A percentile compares a stretch with the other conserved stretches of the same genome.
Evolutionary conservation across 2,888 invertebrate species (phyloP).

Genomic region (Melipona beecheii): DNA sequence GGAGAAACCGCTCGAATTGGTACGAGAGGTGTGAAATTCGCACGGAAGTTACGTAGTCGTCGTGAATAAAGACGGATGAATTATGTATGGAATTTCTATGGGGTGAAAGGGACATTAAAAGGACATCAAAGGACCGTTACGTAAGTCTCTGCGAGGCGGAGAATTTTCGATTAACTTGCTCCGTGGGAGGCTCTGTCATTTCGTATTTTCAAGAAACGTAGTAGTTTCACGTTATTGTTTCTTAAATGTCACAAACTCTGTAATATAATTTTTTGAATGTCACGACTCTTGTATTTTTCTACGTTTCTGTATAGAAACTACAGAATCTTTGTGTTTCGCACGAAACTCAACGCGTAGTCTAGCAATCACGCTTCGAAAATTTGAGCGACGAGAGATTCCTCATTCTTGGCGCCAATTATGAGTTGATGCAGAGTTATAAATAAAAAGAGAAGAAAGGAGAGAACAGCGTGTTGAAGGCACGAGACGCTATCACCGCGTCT

Average conservation of each 20-base stretch:
- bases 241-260: too few relatives aligned
- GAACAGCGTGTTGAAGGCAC: neutral
- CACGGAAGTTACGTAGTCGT: neutral
- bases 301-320: too few relatives aligned
- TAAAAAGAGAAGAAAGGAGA: slow-evolving; percentile 1
- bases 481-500: slow-evolving; percentile 31
- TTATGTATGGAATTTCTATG: neutral
- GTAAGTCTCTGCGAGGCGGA: too few relatives aligned
- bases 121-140: neutral
- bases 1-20: slow-evolving; percentile 3
- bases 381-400: slow-evolving; percentile 13
- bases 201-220: neutral
- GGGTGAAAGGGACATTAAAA: neutral
- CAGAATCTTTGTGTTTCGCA: too few relatives aligned
- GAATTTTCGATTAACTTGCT: neutral
- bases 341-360: too few relatives aligned
- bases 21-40: neutral
- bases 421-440: slow-evolving; percentile 25
- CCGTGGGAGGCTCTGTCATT: too few relatives aligned
- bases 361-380: neutral
- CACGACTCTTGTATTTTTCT: too few relatives aligned
- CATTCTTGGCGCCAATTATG: slow-evolving; percentile 10
- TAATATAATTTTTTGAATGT: too few relatives aligned
- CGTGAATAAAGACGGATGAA: neutral
- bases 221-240: too few relatives aligned